Evolutionary conservation across 2,888 invertebrate genomes (phyloP).

Genomic region (Drosophila seclusa): DNA sequence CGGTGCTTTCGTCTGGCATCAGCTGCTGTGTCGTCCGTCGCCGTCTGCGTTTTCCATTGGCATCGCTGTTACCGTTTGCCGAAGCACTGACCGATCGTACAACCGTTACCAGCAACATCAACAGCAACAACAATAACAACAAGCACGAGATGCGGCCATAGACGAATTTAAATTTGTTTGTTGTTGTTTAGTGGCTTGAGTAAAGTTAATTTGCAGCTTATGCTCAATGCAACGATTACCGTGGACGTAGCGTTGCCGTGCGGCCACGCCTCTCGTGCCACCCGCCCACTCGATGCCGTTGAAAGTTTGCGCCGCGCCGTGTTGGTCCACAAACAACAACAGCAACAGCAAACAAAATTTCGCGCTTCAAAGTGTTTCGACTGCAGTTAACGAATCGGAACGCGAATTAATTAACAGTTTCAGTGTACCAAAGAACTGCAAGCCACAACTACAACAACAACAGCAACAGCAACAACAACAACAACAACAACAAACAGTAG

Average conservation of each 20-base stretch:
- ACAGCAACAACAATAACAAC: constrained; percentile 35
- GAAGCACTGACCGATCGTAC: constrained; percentile 42
- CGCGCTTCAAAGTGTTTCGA: constrained; percentile 79
- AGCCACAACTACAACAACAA: constrained; percentile 34
- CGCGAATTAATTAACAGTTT: constrained; percentile 80
- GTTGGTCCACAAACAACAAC: constrained; percentile 43
- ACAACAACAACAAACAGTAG: constrained; percentile 36
- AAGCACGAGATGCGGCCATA: constrained; percentile 43
- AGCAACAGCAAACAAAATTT: constrained; percentile 62
- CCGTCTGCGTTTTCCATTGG: constrained; percentile 26
- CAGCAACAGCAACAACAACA: constrained; percentile 28
- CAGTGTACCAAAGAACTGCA: constrained; percentile 77
- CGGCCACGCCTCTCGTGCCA: constrained; percentile 50
- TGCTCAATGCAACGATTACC: constrained; percentile 56
- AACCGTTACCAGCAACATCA: constrained; percentile 63
- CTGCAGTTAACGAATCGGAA: constrained; percentile 82
- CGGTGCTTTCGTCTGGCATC: constrained; percentile 77
- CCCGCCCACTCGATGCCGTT: constrained; percentile 43
- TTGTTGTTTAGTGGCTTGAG: constrained; percentile 28
- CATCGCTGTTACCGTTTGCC: constrained; percentile 64
- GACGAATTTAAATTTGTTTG: constrained; percentile 51
- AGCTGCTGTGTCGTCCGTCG: constrained; percentile 34
- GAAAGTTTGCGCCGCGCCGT: constrained; percentile 48
- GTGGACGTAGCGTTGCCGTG: constrained; percentile 35
- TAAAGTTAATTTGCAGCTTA: constrained; percentile 30